Evolutionary conservation across 2,113 vertebrate species (phyloP).

Genomic region (Xyliphius kryptos): DNA sequence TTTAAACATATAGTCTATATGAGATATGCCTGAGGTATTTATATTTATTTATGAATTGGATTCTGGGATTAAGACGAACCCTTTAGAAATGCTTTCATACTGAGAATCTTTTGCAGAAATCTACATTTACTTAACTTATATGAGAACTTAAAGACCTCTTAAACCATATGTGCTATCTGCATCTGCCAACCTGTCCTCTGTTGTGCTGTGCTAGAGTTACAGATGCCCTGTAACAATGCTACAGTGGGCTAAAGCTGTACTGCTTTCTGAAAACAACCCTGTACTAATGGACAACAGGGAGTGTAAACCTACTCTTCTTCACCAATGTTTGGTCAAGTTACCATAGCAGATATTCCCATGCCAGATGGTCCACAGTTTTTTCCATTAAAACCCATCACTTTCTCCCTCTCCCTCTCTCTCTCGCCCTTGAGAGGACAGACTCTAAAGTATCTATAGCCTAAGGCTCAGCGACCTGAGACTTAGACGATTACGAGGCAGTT

Average conservation of each 20-base stretch:
- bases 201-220: constrained; percentile 28
- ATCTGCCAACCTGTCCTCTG: constrained; percentile 10
- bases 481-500: constrained; percentile 39
- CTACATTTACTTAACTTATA: too few relatives aligned
- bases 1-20: too few relatives aligned
- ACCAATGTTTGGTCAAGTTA: constrained; percentile 58
- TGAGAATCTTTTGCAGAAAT: too few relatives aligned
- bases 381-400: constrained; percentile 36
- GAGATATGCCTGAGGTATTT: too few relatives aligned
- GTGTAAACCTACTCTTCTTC: constrained; percentile 46
- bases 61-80: too few relatives aligned
- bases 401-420: too few relatives aligned
- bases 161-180: too few relatives aligned
- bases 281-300: constrained; percentile 68
- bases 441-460: constrained; percentile 30
- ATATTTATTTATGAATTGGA: too few relatives aligned
- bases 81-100: too few relatives aligned
- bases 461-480: constrained; percentile 30
- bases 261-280: constrained; percentile 71
- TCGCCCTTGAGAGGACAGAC: constrained; percentile 55
- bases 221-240: constrained; percentile 35
- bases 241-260: constrained; percentile 56
- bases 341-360: constrained; percentile 52
- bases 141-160: too few relatives aligned
- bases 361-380: constrained; percentile 36